Percentiles rank a stretch among this genome's conserved stretches.
Conservation (phyloP, 1,140 invertebrate species). For the Danaus plexippus region DNA sequence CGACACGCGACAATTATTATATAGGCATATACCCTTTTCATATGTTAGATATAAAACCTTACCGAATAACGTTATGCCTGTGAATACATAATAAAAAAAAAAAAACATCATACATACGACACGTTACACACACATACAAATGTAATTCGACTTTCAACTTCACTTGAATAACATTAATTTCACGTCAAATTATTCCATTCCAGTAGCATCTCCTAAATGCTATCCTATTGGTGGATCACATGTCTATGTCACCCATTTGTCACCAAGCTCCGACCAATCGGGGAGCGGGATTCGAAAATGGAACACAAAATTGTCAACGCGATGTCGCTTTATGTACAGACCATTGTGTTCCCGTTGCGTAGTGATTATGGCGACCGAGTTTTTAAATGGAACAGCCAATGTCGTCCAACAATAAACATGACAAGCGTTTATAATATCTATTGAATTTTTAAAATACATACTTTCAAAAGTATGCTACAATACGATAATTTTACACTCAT, state of each 20-base stretch:
- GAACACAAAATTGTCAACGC: slow-evolving; percentile 54
- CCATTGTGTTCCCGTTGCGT: slow-evolving; percentile 16
- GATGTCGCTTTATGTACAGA: slow-evolving; percentile 41
- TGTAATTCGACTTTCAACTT: slow-evolving; percentile 5
- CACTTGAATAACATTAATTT: slow-evolving; percentile 10
- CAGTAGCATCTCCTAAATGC: slow-evolving; percentile 21
- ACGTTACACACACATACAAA: slow-evolving; percentile 1
- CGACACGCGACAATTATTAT: slow-evolving; percentile 5
- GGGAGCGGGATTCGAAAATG: slow-evolving; percentile 35
- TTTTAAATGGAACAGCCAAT: slow-evolving; percentile 9
- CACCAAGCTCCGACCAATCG: slow-evolving; percentile 57
- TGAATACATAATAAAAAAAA: neutral
- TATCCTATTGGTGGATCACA: slow-evolving; percentile 37
- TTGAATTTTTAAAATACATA: slow-evolving; percentile 3
- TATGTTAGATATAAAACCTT: too few species aligned
- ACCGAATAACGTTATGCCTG: too few species aligned
- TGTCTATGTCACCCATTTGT: slow-evolving; percentile 62
- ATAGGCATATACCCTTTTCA: too few species aligned
- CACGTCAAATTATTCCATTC: slow-evolving; percentile 19
- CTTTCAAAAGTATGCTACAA: slow-evolving; percentile 23
- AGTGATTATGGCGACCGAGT: slow-evolving; percentile 8
- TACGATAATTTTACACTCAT: slow-evolving; percentile 59
- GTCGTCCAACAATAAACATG: slow-evolving; percentile 9
- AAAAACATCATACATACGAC: too few species aligned
- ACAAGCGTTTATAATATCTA: slow-evolving; percentile 19